Percentiles rank a stretch among this genome's conserved stretches.
phyloP scores from a whole-genome alignment of 1,140 invertebrate species.

The Asobara japonica region DNA sequence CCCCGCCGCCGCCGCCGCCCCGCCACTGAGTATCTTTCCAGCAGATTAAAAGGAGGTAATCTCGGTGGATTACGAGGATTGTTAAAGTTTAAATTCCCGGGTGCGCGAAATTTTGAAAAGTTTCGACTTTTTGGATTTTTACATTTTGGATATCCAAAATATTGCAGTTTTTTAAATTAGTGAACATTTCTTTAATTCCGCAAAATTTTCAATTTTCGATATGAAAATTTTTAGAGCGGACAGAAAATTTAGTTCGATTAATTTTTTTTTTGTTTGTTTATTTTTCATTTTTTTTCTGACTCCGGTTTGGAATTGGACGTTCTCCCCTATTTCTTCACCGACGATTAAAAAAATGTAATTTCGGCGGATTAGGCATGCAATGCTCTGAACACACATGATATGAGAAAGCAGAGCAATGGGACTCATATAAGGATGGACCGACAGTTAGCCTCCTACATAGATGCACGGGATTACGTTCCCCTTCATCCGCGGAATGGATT shows the following conservation, averaged over 20 bases:
- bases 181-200: neutral
- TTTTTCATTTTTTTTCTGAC: constrained; percentile 6
- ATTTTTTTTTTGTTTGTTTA: neutral
- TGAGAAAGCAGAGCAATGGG: constrained; percentile 41
- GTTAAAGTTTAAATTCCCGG: no score
- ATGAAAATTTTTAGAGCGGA: no score
- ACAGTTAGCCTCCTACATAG: constrained; percentile 28
- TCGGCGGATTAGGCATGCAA: constrained; percentile 33
- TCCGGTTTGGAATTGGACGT: neutral
- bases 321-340: constrained; percentile 38
- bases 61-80: no score
- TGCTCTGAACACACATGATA: constrained; percentile 1
- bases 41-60: no score
- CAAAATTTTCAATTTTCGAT: no score
- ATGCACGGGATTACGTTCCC: neutral
- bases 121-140: no score
- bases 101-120: no score
- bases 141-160: no score
- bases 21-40: no score
- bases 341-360: constrained; percentile 50
- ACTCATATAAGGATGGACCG: constrained; percentile 51
- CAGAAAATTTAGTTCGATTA: no score
- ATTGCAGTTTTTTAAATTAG: no score
- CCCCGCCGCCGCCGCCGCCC: no score
- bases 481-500: constrained; percentile 41